Base-by-base conservation (phyloP, 2,888 invertebrate genomes). In the Drosophila acutilabella region DNA sequence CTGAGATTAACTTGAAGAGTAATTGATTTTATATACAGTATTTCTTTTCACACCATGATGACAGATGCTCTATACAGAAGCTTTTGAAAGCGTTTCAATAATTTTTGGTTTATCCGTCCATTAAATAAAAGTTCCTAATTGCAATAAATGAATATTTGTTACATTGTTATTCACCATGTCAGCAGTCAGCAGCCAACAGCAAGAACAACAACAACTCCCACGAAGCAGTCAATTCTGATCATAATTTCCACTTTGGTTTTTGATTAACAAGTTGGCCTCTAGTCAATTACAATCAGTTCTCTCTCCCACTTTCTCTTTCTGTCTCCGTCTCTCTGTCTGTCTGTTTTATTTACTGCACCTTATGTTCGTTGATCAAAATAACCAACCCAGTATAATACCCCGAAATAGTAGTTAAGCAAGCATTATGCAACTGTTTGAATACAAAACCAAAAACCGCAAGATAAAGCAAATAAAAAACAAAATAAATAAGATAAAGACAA, bases 91-190 rank as follows among this genome's bases (percentile, higher is more conserved):
- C 53, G 66, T 64, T 70, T 75, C 75, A 73, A 82, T 80, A 73
- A 76, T 88, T 90, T 90, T 81, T 81, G 79, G 74, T 78, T 91
- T 91, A 91, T 91, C 90, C 90, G 91, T 91, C 90, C 90, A 91
- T 90, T 71, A 78, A 84, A 42, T 33, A 74, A 76, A 83, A 89
- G 89, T 89, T 89, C 89, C 89, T 90, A 90, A 81, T 85, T 74
- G 78, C 84, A 84, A 87, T 89, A 87, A 83, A 89, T 80, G 58
- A 84, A 73, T 64, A 86, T 88, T 83, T 76, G 56, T 78, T 82
- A 78, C 64, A 75, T 78, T 74, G 74, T 78, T 72, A 65, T 64
- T 61, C 40, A 64, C 53, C 64, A 54, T 13, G 38, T 57, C 75
- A 64, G 69, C 69, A 74, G 38, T 57, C 75, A 64, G 69, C 69